Evolutionary conservation across 2,888 invertebrate genomes (phyloP).

Genomic region (Eupithecia exiguata): DNA sequence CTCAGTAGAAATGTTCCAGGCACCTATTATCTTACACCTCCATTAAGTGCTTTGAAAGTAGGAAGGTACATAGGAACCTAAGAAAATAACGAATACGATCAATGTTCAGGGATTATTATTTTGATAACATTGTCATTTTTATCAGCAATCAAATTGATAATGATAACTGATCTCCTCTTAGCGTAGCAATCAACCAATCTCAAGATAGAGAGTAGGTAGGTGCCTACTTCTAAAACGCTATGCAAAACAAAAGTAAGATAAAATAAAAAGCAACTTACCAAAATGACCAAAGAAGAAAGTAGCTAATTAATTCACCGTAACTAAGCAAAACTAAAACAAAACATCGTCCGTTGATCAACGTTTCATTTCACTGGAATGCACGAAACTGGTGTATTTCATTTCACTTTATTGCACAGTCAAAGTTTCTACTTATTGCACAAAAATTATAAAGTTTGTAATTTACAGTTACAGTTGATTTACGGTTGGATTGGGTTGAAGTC

Average conservation of each 20-base stretch:
- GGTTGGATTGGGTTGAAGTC: conserved; percentile 61
- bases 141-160: conserved; percentile 24
- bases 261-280: conserved; percentile 47
- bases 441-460: conserved; percentile 52
- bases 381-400: conserved; percentile 48
- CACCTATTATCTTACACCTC: background rate
- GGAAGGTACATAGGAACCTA: background rate
- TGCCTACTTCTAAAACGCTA: background rate
- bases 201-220: background rate
- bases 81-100: background rate
- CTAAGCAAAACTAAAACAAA: conserved; percentile 64
- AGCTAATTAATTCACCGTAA: conserved; percentile 48
- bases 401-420: conserved; percentile 45
- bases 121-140: conserved; percentile 27
- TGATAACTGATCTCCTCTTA: conserved; percentile 11
- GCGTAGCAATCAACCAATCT: background rate
- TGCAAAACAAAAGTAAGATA: conserved; percentile 13
- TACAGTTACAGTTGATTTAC: conserved; percentile 65
- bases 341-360: conserved; percentile 68
- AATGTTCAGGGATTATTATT: conserved; percentile 10
- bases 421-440: conserved; percentile 53
- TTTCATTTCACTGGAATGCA: conserved; percentile 65
- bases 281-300: conserved; percentile 42
- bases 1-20: background rate
- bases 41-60: background rate